Conservation (phyloP, 2,797 vertebrate genomes). For the Neosalanx taihuensis region DNA sequence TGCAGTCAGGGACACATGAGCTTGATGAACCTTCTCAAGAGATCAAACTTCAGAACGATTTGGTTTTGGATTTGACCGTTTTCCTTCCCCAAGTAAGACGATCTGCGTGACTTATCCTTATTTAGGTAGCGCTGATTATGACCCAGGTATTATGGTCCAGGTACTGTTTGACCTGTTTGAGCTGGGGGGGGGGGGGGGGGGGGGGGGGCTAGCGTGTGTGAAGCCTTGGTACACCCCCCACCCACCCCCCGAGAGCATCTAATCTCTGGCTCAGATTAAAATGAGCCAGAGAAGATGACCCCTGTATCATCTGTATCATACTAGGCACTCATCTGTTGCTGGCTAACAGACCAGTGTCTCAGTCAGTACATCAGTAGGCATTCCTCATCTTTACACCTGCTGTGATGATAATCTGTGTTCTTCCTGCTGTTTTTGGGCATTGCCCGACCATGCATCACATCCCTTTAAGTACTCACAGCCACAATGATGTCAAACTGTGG, state of each 20-base stretch:
- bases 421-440: slow-evolving; percentile 4
- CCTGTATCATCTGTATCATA: slow-evolving; percentile 53
- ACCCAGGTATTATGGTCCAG: slow-evolving; percentile 61
- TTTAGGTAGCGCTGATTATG: slow-evolving; percentile 42
- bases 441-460: background rate
- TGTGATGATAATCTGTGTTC: slow-evolving; percentile 4
- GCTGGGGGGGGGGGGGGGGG: too few relatives aligned
- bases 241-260: slow-evolving; percentile 71
- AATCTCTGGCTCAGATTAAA: slow-evolving; percentile 76
- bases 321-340: slow-evolving; percentile 59
- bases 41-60: background rate
- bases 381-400: slow-evolving; percentile 34
- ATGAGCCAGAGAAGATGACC: slow-evolving; percentile 75
- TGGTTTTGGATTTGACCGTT: background rate
- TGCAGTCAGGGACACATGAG: too few relatives aligned
- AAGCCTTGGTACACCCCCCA: slow-evolving; percentile 68
- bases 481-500: background rate
- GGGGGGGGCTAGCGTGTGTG: slow-evolving; percentile 71
- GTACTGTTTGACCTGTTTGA: slow-evolving; percentile 59
- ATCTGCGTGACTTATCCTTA: slow-evolving; percentile 49
- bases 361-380: slow-evolving; percentile 31
- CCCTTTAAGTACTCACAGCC: background rate
- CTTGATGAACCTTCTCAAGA: too few relatives aligned
- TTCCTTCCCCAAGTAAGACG: slow-evolving; percentile 25
- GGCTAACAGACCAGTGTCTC: slow-evolving; percentile 49